Evolutionary conservation across 1,140 invertebrate species (phyloP).

Genomic region (Anadara kagoshimensis): DNA sequence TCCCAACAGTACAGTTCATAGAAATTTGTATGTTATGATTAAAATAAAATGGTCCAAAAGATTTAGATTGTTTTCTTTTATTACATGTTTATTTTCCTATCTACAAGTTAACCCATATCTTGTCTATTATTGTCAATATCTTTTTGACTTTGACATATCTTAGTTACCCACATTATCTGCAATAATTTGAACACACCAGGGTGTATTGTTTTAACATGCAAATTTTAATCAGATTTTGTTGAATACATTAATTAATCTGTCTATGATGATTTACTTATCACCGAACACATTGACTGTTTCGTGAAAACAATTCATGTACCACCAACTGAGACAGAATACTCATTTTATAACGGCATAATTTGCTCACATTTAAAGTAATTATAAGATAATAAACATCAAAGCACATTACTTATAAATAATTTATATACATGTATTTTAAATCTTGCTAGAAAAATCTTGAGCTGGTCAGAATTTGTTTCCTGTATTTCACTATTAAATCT

Average conservation of each 20-base stretch:
- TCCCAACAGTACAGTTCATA: too few relatives aligned
- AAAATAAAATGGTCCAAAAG: too few relatives aligned
- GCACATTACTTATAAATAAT: too few relatives aligned
- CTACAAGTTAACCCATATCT: not conserved
- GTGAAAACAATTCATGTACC: conserved; percentile 32
- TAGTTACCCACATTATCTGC: not conserved
- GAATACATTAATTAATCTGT: not conserved
- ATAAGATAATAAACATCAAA: not conserved
- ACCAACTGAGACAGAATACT: conserved; percentile 34
- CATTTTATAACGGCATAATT: not conserved
- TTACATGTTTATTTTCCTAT: not conserved
- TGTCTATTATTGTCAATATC: not conserved
- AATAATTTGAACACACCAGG: not conserved
- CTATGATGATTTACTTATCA: conserved; percentile 27
- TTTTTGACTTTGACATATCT: not conserved
- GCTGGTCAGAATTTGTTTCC: too few relatives aligned
- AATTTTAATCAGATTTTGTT: not conserved
- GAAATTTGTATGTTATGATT: too few relatives aligned
- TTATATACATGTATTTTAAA: too few relatives aligned
- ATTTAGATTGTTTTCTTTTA: not conserved
- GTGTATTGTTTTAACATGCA: not conserved
- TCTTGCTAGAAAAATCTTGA: too few relatives aligned
- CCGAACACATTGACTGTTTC: conserved; percentile 21
- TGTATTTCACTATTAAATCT: too few relatives aligned
- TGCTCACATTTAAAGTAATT: not conserved